Evolutionary conservation across 2,113 vertebrate species (phyloP).

Genomic region (Melospiza georgiana): DNA sequence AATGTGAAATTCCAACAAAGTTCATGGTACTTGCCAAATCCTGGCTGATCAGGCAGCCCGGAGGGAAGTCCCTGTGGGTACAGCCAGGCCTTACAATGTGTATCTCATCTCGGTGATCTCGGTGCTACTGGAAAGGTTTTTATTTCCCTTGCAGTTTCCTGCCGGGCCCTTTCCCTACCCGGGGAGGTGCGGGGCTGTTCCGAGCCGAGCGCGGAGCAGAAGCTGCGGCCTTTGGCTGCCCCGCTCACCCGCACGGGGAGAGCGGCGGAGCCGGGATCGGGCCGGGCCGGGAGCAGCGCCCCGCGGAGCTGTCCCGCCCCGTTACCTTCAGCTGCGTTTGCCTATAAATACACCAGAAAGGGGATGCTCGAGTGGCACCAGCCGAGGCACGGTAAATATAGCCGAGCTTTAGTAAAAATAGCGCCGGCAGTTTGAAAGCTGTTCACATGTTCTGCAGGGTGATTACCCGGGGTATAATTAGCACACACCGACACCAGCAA

Average conservation of each 20-base stretch:
- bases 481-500: neutral
- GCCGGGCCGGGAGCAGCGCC: neutral
- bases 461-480: conserved; percentile 11
- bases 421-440: neutral
- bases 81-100: neutral
- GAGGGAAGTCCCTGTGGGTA: neutral
- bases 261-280: neutral
- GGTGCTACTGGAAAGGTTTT: neutral
- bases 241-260: accelerated
- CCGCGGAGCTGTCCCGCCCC: neutral
- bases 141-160: neutral
- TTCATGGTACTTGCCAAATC: neutral
- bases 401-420: conserved; percentile 25
- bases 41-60: neutral
- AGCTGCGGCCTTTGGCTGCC: neutral
- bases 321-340: neutral
- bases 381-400: neutral
- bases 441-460: neutral
- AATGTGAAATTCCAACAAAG: neutral
- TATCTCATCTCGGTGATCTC: neutral
- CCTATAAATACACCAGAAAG: neutral
- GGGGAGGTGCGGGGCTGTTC: neutral
- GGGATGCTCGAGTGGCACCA: neutral
- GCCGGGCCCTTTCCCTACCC: neutral
- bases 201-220: accelerated